A percentile compares a stretch with the other conserved stretches of the same genome.
phyloP scores from a whole-genome alignment of 2,888 invertebrate genomes.

The Cryptus armator region DNA sequence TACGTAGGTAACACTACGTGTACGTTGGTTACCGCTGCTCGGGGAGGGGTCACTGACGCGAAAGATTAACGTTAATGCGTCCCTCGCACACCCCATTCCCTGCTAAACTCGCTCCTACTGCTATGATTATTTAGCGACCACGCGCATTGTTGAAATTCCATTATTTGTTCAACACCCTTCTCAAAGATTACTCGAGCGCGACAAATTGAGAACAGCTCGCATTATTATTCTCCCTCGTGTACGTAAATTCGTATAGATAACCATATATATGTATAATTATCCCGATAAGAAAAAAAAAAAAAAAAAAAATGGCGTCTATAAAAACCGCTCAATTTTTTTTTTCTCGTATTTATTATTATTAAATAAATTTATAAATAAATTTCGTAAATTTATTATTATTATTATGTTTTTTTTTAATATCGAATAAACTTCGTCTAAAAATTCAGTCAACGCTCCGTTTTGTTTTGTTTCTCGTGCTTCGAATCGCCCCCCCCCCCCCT shows the following conservation, averaged over 20 bases:
- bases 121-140: slow-evolving; percentile 65
- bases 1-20: slow-evolving; percentile 56
- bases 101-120: slow-evolving; percentile 41
- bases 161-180: slow-evolving; percentile 63
- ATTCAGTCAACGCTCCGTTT: background rate
- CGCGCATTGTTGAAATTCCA: slow-evolving; percentile 64
- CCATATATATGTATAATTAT: no score
- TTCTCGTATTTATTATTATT: no score
- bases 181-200: slow-evolving; percentile 57
- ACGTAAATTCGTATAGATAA: no score
- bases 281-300: no score
- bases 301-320: no score
- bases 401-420: background rate
- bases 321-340: no score
- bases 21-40: slow-evolving; percentile 21
- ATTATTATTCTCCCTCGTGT: slow-evolving; percentile 42
- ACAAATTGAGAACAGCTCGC: slow-evolving; percentile 60
- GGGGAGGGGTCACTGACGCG: slow-evolving; percentile 55
- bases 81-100: slow-evolving; percentile 42
- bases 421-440: background rate
- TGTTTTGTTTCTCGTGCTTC: background rate
- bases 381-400: no score
- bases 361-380: no score
- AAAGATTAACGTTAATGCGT: slow-evolving; percentile 67
- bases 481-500: background rate